Evolutionary conservation across 2,113 vertebrate species (phyloP).

Genomic region (Corynorhinus townsendii): DNA sequence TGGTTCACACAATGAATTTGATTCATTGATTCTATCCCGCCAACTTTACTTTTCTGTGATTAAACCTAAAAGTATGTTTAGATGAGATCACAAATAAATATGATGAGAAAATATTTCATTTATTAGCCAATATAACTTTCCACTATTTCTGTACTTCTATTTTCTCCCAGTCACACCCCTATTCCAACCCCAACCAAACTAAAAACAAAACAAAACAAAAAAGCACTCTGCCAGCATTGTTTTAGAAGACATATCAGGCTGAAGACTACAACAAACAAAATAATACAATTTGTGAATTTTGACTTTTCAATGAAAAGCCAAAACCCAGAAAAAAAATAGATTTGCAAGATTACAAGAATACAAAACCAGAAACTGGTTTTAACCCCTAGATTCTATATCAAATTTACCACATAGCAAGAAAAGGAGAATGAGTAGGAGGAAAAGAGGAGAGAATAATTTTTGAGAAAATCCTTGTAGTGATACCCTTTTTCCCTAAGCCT

Average conservation of each 20-base stretch:
- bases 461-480: background rate
- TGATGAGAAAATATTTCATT: background rate
- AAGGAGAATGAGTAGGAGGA: background rate
- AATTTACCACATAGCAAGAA: background rate
- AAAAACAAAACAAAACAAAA: background rate
- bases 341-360: background rate
- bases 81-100: constrained; percentile 4
- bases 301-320: background rate
- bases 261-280: background rate
- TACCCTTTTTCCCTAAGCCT: background rate
- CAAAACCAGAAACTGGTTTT: background rate
- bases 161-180: background rate
- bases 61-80: constrained; percentile 40
- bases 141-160: background rate
- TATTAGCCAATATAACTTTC: background rate
- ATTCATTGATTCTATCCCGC: background rate
- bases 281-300: background rate
- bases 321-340: background rate
- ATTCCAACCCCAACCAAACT: background rate
- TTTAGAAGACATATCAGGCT: background rate
- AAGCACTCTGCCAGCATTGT: background rate
- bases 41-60: background rate
- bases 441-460: background rate
- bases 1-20: background rate
- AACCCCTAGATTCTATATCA: background rate